phyloP scores from a whole-genome alignment of 64 coral and sea anemone species.

The Stylophora pistillata region DNA sequence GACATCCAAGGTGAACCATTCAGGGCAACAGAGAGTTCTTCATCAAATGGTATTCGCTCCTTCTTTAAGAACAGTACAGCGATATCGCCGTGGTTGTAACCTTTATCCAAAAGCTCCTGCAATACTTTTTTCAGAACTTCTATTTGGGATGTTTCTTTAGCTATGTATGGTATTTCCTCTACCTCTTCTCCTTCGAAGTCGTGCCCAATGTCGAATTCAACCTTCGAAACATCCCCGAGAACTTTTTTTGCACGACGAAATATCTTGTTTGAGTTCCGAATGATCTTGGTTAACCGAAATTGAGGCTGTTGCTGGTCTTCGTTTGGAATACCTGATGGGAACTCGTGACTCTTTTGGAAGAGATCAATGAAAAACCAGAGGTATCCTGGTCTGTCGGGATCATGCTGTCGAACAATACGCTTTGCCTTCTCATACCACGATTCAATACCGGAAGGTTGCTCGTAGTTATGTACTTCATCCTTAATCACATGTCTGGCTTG shows the following conservation, averaged over 20 bases:
- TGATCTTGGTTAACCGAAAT: slow-evolving; percentile 1
- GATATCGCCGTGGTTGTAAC: slow-evolving; percentile 7
- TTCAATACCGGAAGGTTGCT: neutral
- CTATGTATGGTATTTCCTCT: accelerated
- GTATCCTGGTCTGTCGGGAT: neutral
- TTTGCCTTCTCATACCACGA: neutral
- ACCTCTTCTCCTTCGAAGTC: slow-evolving; percentile 48
- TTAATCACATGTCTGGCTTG: neutral
- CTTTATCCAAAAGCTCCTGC: neutral
- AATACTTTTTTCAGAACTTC: neutral
- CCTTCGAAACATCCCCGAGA: neutral
- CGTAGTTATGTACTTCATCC: slow-evolving; percentile 1
- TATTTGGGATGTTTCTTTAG: neutral
- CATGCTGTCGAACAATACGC: neutral
- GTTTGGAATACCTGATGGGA: slow-evolving; percentile 29
- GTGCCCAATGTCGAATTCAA: neutral
- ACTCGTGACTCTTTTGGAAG: neutral
- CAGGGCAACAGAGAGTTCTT: neutral
- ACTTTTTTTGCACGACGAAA: neutral
- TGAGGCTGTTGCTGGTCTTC: neutral
- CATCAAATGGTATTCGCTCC: neutral
- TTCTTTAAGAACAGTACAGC: slow-evolving; percentile 25
- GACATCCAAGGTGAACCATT: no score
- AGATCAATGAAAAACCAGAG: slow-evolving; percentile 52
- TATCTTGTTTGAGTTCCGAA: slow-evolving; percentile 1